These are phyloP conservation scores for Zaprionus gabonicus DNA, from an alignment of 1,140 invertebrate genomes.

Conservation along the genomic window DNA sequence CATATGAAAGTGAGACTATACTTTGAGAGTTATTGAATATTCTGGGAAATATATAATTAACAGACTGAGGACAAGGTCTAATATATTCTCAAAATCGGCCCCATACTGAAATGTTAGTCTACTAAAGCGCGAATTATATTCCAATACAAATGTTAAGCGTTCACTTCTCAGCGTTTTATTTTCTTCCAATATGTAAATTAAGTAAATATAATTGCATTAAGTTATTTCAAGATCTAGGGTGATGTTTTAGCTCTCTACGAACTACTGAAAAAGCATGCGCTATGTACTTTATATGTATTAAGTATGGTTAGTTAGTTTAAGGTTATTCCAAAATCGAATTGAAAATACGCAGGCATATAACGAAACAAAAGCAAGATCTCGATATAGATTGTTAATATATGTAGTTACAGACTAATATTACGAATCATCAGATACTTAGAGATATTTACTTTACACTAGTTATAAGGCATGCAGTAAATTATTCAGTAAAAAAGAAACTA, in stretches of 20 bases:
- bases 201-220: slow-evolving; percentile 29
- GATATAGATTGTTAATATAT: slow-evolving; percentile 13
- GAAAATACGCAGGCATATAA: slow-evolving; percentile 26
- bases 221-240: slow-evolving; percentile 17
- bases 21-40: neutral
- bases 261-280: slow-evolving; percentile 43
- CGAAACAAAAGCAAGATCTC: slow-evolving; percentile 38
- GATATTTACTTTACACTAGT: slow-evolving; percentile 10
- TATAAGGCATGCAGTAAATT: slow-evolving; percentile 30
- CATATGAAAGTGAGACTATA: neutral
- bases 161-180: slow-evolving; percentile 51
- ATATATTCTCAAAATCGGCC: neutral
- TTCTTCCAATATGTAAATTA: slow-evolving; percentile 22
- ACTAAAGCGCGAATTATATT: slow-evolving; percentile 65
- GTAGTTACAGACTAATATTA: neutral
- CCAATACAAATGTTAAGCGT: slow-evolving; percentile 74
- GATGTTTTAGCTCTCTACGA: slow-evolving; percentile 27
- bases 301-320: slow-evolving; percentile 3
- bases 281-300: slow-evolving; percentile 5
- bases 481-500: slow-evolving; percentile 18
- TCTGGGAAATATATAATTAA: neutral
- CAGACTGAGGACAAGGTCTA: neutral
- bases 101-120: slow-evolving; percentile 1
- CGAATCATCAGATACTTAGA: slow-evolving; percentile 4
- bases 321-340: slow-evolving; percentile 12